Conservation (phyloP, 2,888 invertebrate genomes). For the Gisinianus flammeolus region DNA sequence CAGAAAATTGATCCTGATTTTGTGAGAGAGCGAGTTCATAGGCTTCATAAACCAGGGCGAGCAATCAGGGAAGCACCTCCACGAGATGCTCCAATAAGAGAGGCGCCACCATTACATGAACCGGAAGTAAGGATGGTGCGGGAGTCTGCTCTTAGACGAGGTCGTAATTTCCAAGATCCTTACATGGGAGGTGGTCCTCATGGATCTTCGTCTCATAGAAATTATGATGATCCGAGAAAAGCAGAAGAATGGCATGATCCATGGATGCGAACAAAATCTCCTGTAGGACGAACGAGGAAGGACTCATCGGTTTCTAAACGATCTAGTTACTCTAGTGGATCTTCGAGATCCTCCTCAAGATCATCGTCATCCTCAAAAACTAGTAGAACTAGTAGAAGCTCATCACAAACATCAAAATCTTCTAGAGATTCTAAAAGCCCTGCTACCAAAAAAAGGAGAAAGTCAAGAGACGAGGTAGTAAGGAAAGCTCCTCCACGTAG, state of each 20-base stretch:
- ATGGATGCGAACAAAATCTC: conserved; percentile 83
- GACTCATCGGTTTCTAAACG: conserved; percentile 45
- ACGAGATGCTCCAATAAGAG: conserved; percentile 44
- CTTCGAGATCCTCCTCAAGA: conserved; percentile 48
- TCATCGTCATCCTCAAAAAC: conserved; percentile 45
- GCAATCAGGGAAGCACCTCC: conserved; percentile 48
- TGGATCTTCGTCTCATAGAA: conserved; percentile 26
- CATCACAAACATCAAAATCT: conserved; percentile 46
- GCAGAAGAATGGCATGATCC: conserved; percentile 96
- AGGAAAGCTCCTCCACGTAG: conserved; percentile 48
- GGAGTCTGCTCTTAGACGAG: conserved; percentile 48
- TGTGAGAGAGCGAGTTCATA: conserved; percentile 51
- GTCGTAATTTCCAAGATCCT: conserved; percentile 25
- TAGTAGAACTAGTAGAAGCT: conserved; percentile 39
- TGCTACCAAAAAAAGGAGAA: conserved; percentile 35
- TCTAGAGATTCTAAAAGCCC: conserved; percentile 44
- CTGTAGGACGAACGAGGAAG: conserved; percentile 39
- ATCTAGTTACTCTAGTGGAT: conserved; percentile 49
- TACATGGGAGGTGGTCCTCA: conserved; percentile 21
- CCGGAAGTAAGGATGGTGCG: conserved; percentile 53
- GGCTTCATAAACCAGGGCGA: conserved; percentile 40
- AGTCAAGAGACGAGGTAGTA: conserved; percentile 41
- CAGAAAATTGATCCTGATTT: conserved; percentile 53
- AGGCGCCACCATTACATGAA: conserved; percentile 52
- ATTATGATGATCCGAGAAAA: conserved; percentile 45